A percentile compares a stretch with the other conserved stretches of the same genome.
These are phyloP conservation scores for Chamaetylas fuelleborni DNA, from an alignment of 2,113 vertebrate genomes.

Conservation along the genomic window DNA sequence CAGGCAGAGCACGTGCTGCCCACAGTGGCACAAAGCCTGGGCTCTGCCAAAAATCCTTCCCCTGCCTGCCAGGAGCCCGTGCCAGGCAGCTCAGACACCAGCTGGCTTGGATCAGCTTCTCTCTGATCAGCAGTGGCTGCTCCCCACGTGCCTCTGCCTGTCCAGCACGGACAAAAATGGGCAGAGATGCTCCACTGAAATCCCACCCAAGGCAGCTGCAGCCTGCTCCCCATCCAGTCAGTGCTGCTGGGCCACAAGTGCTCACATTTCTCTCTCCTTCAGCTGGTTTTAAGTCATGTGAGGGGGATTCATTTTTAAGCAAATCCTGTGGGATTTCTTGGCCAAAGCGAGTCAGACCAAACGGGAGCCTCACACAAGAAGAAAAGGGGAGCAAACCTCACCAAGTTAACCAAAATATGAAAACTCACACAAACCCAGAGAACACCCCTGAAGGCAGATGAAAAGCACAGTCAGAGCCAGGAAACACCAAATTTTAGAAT, in stretches of 20 bases:
- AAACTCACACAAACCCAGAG: not conserved
- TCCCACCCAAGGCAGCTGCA: not conserved
- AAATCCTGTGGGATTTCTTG: not conserved
- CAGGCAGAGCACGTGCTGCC: not conserved
- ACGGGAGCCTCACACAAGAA: accelerated
- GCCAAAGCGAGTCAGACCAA: not conserved
- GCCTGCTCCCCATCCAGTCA: not conserved
- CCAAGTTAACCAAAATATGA: not conserved
- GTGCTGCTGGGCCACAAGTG: accelerated
- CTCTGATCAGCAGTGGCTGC: not conserved
- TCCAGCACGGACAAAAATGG: not conserved
- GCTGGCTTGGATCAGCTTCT: not conserved
- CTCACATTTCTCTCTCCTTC: not conserved
- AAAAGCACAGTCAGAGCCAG: not conserved
- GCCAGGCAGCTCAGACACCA: not conserved
- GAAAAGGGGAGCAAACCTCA: accelerated
- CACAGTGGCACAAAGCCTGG: not conserved
- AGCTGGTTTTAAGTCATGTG: not conserved
- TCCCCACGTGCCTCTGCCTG: not conserved
- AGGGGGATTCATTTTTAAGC: not conserved
- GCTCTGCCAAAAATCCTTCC: not conserved
- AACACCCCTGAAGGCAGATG: not conserved
- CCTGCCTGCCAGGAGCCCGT: not conserved
- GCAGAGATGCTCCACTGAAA: not conserved
- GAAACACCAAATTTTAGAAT: not conserved